These are phyloP conservation scores for Drosophila equinoxialis DNA, from an alignment of 1,140 invertebrate genomes.

Conservation along the genomic window DNA sequence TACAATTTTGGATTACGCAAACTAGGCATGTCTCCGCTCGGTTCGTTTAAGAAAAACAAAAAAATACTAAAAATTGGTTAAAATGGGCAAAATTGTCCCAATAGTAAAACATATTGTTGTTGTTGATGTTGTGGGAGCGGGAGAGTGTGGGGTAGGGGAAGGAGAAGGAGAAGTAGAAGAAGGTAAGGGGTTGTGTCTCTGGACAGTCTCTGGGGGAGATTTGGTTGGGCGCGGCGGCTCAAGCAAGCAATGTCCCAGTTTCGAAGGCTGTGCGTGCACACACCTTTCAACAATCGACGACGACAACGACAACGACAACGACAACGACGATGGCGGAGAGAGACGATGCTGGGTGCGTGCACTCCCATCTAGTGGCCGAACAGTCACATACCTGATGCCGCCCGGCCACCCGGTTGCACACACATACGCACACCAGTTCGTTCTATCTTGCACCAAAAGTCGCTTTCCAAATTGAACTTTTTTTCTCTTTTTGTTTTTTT, in stretches of 20 bases:
- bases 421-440: slow-evolving; percentile 1
- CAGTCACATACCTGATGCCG: slow-evolving; percentile 59
- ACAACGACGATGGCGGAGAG: slow-evolving; percentile 26
- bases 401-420: slow-evolving; percentile 46
- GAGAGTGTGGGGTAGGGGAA: background rate
- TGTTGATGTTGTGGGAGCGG: slow-evolving; percentile 20
- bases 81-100: slow-evolving; percentile 79
- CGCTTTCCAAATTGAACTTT: slow-evolving; percentile 78
- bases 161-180: background rate
- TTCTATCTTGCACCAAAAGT: slow-evolving; percentile 36
- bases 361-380: slow-evolving; percentile 56
- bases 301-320: slow-evolving; percentile 16
- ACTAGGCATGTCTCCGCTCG: slow-evolving; percentile 55
- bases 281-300: slow-evolving; percentile 73
- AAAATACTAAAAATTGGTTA: slow-evolving; percentile 65
- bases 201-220: slow-evolving; percentile 41
- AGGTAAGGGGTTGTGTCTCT: slow-evolving; percentile 9
- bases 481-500: slow-evolving; percentile 38
- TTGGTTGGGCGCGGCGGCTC: slow-evolving; percentile 64
- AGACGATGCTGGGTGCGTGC: slow-evolving; percentile 67
- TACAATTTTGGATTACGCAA: slow-evolving; percentile 80
- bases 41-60: slow-evolving; percentile 4
- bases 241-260: slow-evolving; percentile 60
- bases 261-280: slow-evolving; percentile 74
- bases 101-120: slow-evolving; percentile 57